These are phyloP conservation scores for Idaea straminata DNA, from an alignment of 2,888 invertebrate genomes.

Conservation along the genomic window DNA sequence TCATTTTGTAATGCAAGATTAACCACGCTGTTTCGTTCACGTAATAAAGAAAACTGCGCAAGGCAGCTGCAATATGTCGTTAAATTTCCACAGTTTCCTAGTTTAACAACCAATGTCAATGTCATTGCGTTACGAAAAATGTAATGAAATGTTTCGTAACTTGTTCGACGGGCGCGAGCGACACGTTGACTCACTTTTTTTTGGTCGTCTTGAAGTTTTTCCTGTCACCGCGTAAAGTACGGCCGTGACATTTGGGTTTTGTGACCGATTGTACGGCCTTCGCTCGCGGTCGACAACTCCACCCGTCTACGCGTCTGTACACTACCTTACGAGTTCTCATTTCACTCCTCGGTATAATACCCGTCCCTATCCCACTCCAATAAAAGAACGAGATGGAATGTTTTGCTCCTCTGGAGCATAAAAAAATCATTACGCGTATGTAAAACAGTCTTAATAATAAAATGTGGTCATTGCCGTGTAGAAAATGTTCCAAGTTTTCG, in stretches of 20 bases:
- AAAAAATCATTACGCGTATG: conserved; percentile 30
- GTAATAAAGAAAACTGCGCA: conserved; percentile 8
- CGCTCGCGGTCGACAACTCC: conserved; percentile 75
- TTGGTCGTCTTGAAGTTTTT: conserved; percentile 62
- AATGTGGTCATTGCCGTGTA: conserved; percentile 39
- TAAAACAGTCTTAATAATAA: conserved; percentile 32
- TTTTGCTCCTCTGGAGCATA: conserved; percentile 26
- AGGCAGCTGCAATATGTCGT: conserved; percentile 27
- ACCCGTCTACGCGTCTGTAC: conserved; percentile 55
- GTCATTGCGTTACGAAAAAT: conserved; percentile 58
- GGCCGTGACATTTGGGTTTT: conserved; percentile 76
- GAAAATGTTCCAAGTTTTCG: conserved; percentile 39
- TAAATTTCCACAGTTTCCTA: conserved; percentile 59
- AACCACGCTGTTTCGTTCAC: conserved; percentile 9
- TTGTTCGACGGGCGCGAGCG: conserved; percentile 39
- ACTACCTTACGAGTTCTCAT: conserved; percentile 60
- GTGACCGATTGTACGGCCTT: conserved; percentile 79
- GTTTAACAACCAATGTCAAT: conserved; percentile 69
- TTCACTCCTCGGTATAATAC: conserved; percentile 44
- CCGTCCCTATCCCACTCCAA: conserved; percentile 43
- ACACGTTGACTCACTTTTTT: conserved; percentile 66
- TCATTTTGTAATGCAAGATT: background rate
- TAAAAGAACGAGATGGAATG: conserved; percentile 40
- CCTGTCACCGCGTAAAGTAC: conserved; percentile 61
- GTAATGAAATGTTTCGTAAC: conserved; percentile 16